Base-by-base conservation (phyloP, 2,797 vertebrate genomes). In the Alfaro cultratus region DNA sequence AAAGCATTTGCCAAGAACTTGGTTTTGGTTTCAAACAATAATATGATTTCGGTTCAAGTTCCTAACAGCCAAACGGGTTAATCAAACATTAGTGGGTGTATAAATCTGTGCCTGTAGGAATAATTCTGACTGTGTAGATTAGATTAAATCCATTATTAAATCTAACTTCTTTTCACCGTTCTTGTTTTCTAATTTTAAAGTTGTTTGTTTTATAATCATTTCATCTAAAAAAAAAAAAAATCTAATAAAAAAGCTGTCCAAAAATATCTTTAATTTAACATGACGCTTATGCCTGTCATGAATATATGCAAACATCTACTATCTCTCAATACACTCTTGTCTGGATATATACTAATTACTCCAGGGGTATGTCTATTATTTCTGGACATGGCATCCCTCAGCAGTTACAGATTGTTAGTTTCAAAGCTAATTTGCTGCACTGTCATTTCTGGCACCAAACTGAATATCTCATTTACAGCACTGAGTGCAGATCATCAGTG, bases 381-480 rank as follows among this genome's bases (percentile, higher is more conserved):
- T 57, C 21, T 41, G 57, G 68, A 57, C 3, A 26, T 34, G 60
- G 26, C 7, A 36, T 15, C 45, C 2, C 29, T 62, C 26, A 26
- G 45, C 60, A 39, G 68, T 57, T 46, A 5, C n/a, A 78, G 31
- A 41, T 9, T 70, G 34, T 26, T 29, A 41, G 47, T 60, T 47
- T 43, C 16, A 43, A 23, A 71, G 34, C 34, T 34, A 46, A 57
- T 57, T 53, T 78, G 49, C 41, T 26, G 18, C 15, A 51, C 31
- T 26, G 13, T 39, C 36, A 43, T 70, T 8, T 36, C 16, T 49
- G 23, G 45, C 45, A 67, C 41, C 64, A 77, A 68, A 68, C 23
- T 68, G 67, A 68, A 68, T 68, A 41, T 68, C 67, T 43, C 10
- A 68, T 43, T 23, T 43, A n/a, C 23, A 68, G 67, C 39, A 68